Evolutionary conservation across 2,113 vertebrate species (phyloP).

Genomic region (Craseonycteris thonglongyai): DNA sequence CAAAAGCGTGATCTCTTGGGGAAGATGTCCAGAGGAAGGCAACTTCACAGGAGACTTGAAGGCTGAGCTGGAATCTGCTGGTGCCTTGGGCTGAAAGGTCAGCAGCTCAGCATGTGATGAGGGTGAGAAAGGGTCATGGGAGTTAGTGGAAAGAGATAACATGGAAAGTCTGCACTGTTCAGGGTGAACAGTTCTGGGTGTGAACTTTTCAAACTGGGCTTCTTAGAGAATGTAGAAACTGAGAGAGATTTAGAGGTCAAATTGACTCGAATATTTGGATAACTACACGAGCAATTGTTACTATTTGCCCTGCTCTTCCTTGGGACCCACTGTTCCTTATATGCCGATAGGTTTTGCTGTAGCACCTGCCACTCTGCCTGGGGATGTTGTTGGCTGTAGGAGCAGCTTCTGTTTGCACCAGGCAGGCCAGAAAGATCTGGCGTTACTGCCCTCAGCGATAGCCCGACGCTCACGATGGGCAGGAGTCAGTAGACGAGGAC

Average conservation of each 20-base stretch:
- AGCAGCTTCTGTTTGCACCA: not conserved
- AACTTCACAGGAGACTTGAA: not conserved
- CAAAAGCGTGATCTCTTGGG: fast-evolving
- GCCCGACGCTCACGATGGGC: not conserved
- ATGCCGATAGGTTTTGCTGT: not conserved
- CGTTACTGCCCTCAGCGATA: not conserved
- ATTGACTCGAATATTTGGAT: not conserved
- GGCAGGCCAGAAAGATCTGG: not conserved
- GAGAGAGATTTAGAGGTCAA: not conserved
- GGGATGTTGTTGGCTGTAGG: not conserved
- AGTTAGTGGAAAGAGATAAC: not conserved
- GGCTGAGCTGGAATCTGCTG: not conserved
- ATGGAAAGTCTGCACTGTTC: not conserved
- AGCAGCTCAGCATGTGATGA: not conserved
- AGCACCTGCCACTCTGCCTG: not conserved
- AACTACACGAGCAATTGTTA: not conserved
- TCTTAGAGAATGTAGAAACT: not conserved
- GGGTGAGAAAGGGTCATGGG: not conserved
- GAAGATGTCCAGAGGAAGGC: not conserved
- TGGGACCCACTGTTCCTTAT: not conserved
- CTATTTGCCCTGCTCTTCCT: not conserved
- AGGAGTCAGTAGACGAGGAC: not conserved
- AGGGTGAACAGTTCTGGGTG: not conserved
- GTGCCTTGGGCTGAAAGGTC: not conserved
- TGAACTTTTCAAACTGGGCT: not conserved